phyloP scores from a whole-genome alignment of 2,888 invertebrate species.

The Latrodectus hesperus region DNA sequence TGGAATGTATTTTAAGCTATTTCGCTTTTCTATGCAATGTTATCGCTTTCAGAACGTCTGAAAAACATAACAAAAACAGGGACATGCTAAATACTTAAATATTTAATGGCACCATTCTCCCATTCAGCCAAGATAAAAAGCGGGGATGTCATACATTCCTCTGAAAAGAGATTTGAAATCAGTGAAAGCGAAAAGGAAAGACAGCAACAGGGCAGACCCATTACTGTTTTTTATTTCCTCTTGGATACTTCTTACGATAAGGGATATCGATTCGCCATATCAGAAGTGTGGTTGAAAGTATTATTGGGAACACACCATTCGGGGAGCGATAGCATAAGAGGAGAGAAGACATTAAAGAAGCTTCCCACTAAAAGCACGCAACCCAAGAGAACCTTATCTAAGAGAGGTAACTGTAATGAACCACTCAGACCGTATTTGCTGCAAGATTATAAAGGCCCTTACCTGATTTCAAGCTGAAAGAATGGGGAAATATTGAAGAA shows the following conservation, averaged over 20 bases:
- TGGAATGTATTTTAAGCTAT: too few relatives aligned
- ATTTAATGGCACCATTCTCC: too few relatives aligned
- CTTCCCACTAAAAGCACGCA: conserved; percentile 37
- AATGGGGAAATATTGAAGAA: not conserved
- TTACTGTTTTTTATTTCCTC: conserved; percentile 24
- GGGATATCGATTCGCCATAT: conserved; percentile 62
- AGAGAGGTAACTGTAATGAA: conserved; percentile 41
- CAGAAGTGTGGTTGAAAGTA: conserved; percentile 59
- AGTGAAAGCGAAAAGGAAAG: not conserved
- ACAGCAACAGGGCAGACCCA: conserved; percentile 28
- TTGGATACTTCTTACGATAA: conserved; percentile 39
- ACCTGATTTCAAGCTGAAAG: not conserved
- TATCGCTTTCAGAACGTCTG: too few relatives aligned
- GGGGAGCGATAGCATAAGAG: conserved; percentile 23
- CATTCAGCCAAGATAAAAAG: too few relatives aligned
- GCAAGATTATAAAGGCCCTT: not conserved
- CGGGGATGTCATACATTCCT: too few relatives aligned
- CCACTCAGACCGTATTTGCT: not conserved
- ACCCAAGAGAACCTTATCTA: conserved; percentile 21
- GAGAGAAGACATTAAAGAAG: conserved; percentile 40
- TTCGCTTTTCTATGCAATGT: too few relatives aligned
- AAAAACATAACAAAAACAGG: too few relatives aligned
- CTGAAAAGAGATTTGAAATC: too few relatives aligned
- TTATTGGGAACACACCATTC: conserved; percentile 39
- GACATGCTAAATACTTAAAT: too few relatives aligned